Evolutionary conservation across 2,113 vertebrate species (phyloP).

Genomic region (Grallaria varia): DNA sequence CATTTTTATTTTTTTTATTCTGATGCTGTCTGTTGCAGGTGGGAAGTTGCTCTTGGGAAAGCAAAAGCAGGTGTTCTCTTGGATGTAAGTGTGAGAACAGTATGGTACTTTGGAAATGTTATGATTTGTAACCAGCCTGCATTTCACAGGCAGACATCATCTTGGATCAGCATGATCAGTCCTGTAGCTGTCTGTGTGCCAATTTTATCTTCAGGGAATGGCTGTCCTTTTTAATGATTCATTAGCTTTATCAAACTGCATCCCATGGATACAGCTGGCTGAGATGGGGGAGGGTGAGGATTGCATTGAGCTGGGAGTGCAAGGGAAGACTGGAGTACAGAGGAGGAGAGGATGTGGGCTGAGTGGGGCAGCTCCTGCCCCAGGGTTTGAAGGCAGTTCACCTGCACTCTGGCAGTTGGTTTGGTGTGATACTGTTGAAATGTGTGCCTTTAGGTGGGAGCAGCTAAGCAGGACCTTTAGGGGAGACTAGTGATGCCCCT

Average conservation of each 20-base stretch:
- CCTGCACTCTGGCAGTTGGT: not conserved
- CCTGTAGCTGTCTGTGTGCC: not conserved
- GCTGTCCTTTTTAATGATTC: slow-evolving; percentile 29
- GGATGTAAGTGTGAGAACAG: not conserved
- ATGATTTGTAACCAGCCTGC: not conserved
- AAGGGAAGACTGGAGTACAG: not conserved
- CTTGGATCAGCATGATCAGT: not conserved
- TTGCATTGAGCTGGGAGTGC: not conserved
- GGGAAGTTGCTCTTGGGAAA: not conserved
- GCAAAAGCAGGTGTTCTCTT: not conserved
- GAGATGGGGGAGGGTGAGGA: not conserved
- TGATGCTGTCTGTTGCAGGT: not conserved
- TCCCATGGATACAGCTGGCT: not conserved
- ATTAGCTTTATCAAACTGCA: not conserved
- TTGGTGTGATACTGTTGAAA: not conserved
- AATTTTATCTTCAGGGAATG: not conserved
- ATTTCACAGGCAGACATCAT: not conserved
- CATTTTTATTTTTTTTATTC: not conserved
- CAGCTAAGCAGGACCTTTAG: not conserved
- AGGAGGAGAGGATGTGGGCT: not conserved
- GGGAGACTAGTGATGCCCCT: not conserved
- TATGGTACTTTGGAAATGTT: not conserved
- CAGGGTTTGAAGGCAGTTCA: not conserved
- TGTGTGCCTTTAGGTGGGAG: rapidly evolving
- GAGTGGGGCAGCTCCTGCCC: not conserved